Evolutionary conservation across 2,888 invertebrate genomes (phyloP).

Genomic region (Pogonocherus hispidulus): DNA sequence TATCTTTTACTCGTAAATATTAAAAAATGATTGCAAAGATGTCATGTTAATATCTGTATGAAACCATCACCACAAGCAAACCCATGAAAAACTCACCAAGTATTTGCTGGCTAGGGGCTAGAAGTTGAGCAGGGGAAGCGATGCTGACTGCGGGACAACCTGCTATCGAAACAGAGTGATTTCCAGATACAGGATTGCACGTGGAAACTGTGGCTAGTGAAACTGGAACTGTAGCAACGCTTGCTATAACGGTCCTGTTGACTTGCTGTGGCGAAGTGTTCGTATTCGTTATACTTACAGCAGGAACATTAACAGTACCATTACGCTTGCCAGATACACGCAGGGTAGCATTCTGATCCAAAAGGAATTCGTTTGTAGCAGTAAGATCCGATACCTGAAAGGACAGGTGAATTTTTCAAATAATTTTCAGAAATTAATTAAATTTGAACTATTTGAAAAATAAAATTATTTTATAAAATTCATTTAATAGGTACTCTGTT

Average conservation of each 20-base stretch:
- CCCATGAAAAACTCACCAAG: conserved; percentile 63
- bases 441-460: too few species aligned
- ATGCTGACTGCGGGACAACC: conserved; percentile 74
- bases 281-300: conserved; percentile 73
- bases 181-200: conserved; percentile 67
- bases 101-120: conserved; percentile 68
- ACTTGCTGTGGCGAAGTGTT: conserved; percentile 67
- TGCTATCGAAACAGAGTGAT: conserved; percentile 72
- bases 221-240: conserved; percentile 75
- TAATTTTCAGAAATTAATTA: not conserved
- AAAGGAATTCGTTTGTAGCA: conserved; percentile 83
- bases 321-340: conserved; percentile 74
- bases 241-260: conserved; percentile 73
- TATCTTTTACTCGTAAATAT: too few species aligned
- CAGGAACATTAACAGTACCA: conserved; percentile 73
- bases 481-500: too few species aligned
- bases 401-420: not conserved
- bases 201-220: conserved; percentile 74
- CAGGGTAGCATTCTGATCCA: conserved; percentile 83
- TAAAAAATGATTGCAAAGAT: too few species aligned
- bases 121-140: conserved; percentile 70
- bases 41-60: too few species aligned
- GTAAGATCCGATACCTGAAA: conserved; percentile 76
- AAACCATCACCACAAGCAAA: too few species aligned
- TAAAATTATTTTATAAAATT: too few species aligned